Percentiles rank a stretch among this genome's conserved stretches.
phyloP scores from a whole-genome alignment of 2,888 invertebrate genomes.

The Lithosia quadra region DNA sequence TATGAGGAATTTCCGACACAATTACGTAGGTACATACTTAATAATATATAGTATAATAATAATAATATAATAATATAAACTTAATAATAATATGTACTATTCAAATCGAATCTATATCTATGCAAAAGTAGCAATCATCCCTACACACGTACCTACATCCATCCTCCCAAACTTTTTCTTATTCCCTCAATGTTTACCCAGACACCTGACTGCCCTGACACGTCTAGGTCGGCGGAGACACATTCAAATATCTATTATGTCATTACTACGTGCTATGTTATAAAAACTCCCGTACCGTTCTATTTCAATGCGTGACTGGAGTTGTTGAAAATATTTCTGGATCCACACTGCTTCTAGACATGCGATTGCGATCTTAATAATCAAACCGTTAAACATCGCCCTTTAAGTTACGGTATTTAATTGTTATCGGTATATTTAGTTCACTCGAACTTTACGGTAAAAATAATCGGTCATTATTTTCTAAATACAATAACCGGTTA shows the following conservation, averaged over 20 bases:
- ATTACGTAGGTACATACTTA: too few species aligned
- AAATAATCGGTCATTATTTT: constrained; percentile 39
- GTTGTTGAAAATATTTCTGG: constrained; percentile 54
- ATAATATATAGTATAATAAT: too few species aligned
- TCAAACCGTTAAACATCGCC: constrained; percentile 71
- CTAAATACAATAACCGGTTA: constrained; percentile 34
- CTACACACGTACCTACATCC: too few species aligned
- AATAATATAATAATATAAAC: too few species aligned
- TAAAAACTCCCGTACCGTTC: constrained; percentile 35
- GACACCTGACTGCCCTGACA: not conserved
- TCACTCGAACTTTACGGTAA: constrained; percentile 51
- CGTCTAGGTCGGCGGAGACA: not conserved
- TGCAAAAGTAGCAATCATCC: too few species aligned
- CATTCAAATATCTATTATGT: not conserved
- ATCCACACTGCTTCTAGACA: constrained; percentile 64
- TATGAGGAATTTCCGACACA: too few species aligned
- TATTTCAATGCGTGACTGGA: constrained; percentile 49
- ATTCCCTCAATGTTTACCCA: too few species aligned
- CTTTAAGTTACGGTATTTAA: constrained; percentile 69
- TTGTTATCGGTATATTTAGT: constrained; percentile 55
- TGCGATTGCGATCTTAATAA: constrained; percentile 74
- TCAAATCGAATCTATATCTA: too few species aligned
- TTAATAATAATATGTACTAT: too few species aligned
- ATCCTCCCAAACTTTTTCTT: too few species aligned
- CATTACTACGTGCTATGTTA: not conserved